Percentiles rank a stretch among this genome's conserved stretches.
Evolutionary conservation across 1,140 invertebrate species (phyloP).

Genomic region (Metaphire vulgaris): DNA sequence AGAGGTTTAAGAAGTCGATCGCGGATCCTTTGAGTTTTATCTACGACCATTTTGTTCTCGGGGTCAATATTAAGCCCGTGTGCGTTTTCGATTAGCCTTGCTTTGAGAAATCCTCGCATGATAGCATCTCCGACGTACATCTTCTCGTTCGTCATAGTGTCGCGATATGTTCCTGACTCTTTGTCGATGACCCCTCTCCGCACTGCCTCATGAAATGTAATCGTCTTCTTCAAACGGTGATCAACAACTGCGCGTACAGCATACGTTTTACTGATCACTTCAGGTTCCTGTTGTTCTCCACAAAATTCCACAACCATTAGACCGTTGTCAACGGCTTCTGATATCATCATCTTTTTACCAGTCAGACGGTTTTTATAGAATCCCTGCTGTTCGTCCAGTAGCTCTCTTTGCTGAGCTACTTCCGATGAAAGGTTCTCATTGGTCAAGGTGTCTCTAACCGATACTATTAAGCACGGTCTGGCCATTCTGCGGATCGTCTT

Average conservation of each 20-base stretch:
- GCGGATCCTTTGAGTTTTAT: slow-evolving; percentile 35
- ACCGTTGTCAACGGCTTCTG: slow-evolving; percentile 45
- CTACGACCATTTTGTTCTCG: slow-evolving; percentile 45
- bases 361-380: slow-evolving; percentile 37
- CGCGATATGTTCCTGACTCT: slow-evolving; percentile 38
- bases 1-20: slow-evolving; percentile 27
- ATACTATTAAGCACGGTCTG: slow-evolving; percentile 41
- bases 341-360: slow-evolving; percentile 38
- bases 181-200: slow-evolving; percentile 39
- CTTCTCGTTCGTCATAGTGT: slow-evolving; percentile 34
- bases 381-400: slow-evolving; percentile 36
- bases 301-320: slow-evolving; percentile 32
- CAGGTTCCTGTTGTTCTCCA: slow-evolving; percentile 15
- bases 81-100: slow-evolving; percentile 39
- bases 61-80: slow-evolving; percentile 45
- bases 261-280: slow-evolving; percentile 45
- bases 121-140: slow-evolving; percentile 47
- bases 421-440: slow-evolving; percentile 36
- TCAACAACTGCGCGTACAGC: slow-evolving; percentile 47
- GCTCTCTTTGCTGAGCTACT: slow-evolving; percentile 34
- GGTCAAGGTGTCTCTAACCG: slow-evolving; percentile 39
- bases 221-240: slow-evolving; percentile 38
- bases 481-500: slow-evolving; percentile 41
- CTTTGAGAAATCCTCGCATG: slow-evolving; percentile 49
- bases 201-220: slow-evolving; percentile 32